Evolutionary conservation across 2,797 vertebrate genomes (phyloP), one percentile per base, ranked within the genome.

Genomic region (Nannoperca australis): DNA sequence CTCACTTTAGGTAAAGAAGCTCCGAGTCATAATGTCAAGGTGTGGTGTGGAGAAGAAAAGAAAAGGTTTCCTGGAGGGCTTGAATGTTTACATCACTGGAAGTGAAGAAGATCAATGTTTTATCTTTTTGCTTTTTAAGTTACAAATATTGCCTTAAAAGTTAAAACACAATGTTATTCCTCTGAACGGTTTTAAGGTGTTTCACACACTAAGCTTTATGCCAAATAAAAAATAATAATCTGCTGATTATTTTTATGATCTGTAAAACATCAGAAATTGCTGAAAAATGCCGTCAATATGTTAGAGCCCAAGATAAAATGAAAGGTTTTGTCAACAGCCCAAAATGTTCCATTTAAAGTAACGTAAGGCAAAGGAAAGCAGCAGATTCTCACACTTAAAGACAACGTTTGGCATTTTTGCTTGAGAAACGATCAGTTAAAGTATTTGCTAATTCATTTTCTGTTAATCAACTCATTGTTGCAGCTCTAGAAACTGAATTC

Each of bases 1-100:
- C 66, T 51, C 61, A 56, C 36, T 51, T 38, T 54, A 61, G 45
- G 45, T 36, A 54, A 71, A 82, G 58, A 63, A 4, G 42, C 6
- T 36, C 17, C 55, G n/a, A 4, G 67, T 1, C 11, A 4, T 7
- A 0, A 5, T 5, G 45, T 32, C 14, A 4, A 64, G 36, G 2
- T 20, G 53, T 18, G 27, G 30, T 10, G 40, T n/a, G n/a, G n/a
- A n/a, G n/a, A n/a, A n/a, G 42, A 67, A 13, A 36, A 11, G n/a
- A 17, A 7, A 15, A 27, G 2, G 11, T 56, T 38, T 65, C 6
- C 10, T 17, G 3, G 1, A 20, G 1, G 13, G 5, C 24, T 11
- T 12, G 1, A 58, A 27, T 27, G 30, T 50, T 34, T 42, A 11
- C 15, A 7, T 15, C 9, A 14, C 18, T 3, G 1, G 11, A 2